Evolutionary conservation across 2,888 invertebrate species (phyloP), one percentile per base, ranked within the genome.

Genomic region (Rhagium mordax): DNA sequence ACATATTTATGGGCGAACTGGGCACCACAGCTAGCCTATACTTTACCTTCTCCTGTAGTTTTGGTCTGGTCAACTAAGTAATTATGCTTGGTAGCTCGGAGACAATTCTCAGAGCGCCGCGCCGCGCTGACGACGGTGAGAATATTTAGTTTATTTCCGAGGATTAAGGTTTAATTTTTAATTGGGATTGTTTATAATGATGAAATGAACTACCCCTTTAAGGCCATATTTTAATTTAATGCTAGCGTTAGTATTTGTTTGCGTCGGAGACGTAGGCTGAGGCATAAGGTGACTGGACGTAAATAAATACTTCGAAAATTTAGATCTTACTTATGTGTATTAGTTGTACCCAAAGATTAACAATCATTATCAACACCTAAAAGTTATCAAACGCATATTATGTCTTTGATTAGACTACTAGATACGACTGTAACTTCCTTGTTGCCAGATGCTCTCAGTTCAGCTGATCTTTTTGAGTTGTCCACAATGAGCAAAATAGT

Each of bases 1-100:
- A 87, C 86, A 86, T 88, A 88, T 88, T 88, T 88, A 88, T 87
- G 86, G 86, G 84, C 85, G 84, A 81, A 82, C 84, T 82, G 85
- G 85, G 79, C 75, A 77, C 77, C 74, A 72, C 78, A 75, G 70
- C 72, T 69, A 71, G 74, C 74, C 71, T 64, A 75, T 75, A 78
- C 69, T 76, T 78, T 76, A 77, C 77, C 79, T 78, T 77, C 75
- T 70, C 78, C 66, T 62, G 59, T 64, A 72, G 74, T 76, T 72
- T 72, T 74, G 78, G 80, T 82, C 83, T 82, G 85, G 85, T 84
- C 85, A 85, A 84, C 84, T 85, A 85, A 86, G 86, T 86, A 86
- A 86, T 86, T 86, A 86, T 83, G 83, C 83, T 64, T 64, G 66
- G 72, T 61, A 70, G 67, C 61, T 72, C 72, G 70, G 68, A 84